Evolutionary conservation across 64 coral and sea anemone species (phyloP).

Genomic region (Pocillopora verrucosa): DNA sequence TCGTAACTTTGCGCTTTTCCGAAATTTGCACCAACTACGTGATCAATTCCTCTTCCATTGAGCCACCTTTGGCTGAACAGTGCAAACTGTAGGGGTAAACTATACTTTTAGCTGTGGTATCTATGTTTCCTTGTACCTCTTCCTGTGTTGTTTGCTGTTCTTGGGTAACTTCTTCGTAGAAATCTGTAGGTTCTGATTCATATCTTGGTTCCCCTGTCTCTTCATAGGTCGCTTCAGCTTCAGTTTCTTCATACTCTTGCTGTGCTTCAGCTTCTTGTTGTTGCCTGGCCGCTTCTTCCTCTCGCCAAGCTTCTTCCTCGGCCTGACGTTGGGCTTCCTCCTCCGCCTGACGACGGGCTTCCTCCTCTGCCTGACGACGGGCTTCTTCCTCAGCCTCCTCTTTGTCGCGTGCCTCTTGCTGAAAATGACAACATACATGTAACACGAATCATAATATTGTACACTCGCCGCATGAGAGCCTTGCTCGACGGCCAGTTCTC

Average conservation of each 20-base stretch:
- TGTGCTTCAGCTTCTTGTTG: conserved; percentile 36
- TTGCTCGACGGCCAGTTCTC: too few species aligned
- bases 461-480: too few species aligned
- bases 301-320: conserved; percentile 33
- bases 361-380: conserved; percentile 47
- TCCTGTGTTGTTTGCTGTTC: not conserved
- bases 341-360: conserved; percentile 47
- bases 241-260: conserved; percentile 32
- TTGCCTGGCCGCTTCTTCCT: conserved; percentile 34
- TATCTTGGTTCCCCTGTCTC: not conserved
- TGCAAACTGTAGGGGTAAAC: too few species aligned
- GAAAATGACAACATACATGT: not conserved
- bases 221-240: conserved; percentile 19
- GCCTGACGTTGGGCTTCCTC: conserved; percentile 59
- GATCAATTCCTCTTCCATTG: too few species aligned
- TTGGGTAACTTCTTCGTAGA: conserved; percentile 23
- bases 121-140: not conserved
- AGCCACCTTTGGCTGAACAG: too few species aligned
- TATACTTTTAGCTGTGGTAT: not conserved
- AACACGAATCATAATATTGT: too few species aligned
- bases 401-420: conserved; percentile 53
- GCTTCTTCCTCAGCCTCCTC: conserved; percentile 58
- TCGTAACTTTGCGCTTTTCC: too few species aligned
- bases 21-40: too few species aligned
- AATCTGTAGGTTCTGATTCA: conserved; percentile 1